phyloP scores from a whole-genome alignment of 1,140 invertebrate genomes.

The Zaprionus taronus region DNA sequence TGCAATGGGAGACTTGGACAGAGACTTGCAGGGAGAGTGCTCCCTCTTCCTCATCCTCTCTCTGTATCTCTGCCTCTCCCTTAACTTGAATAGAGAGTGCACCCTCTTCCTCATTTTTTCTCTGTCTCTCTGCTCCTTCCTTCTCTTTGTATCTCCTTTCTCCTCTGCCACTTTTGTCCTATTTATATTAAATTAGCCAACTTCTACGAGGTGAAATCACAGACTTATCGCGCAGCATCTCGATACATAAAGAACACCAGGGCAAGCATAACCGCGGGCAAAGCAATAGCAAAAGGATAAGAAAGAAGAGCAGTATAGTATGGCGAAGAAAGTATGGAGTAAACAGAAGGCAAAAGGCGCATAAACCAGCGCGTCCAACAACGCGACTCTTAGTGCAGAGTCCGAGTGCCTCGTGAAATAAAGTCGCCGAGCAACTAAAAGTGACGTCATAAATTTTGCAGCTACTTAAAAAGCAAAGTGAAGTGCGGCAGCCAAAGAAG shows the following conservation, averaged over 20 bases:
- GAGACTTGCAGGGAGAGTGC: too few species aligned
- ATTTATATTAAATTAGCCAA: conserved; percentile 5
- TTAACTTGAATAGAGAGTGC: too few species aligned
- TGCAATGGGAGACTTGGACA: not conserved
- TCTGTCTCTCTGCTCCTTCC: too few species aligned
- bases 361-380: not conserved
- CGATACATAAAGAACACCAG: not conserved
- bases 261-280: not conserved
- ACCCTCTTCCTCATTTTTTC: too few species aligned
- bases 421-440: conserved; percentile 55
- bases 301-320: not conserved
- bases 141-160: too few species aligned
- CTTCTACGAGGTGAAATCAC: conserved; percentile 5
- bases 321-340: not conserved
- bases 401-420: conserved; percentile 19
- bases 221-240: not conserved
- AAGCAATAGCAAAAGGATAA: not conserved
- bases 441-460: conserved; percentile 78
- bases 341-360: too few species aligned
- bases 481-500: not conserved
- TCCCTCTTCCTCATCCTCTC: not conserved
- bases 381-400: not conserved
- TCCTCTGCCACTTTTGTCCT: not conserved
- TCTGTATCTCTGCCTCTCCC: too few species aligned
- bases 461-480: conserved; percentile 48